These are phyloP conservation scores for Jaculus jaculus DNA, from an alignment of 2,113 vertebrate genomes.

Conservation along the genomic window DNA sequence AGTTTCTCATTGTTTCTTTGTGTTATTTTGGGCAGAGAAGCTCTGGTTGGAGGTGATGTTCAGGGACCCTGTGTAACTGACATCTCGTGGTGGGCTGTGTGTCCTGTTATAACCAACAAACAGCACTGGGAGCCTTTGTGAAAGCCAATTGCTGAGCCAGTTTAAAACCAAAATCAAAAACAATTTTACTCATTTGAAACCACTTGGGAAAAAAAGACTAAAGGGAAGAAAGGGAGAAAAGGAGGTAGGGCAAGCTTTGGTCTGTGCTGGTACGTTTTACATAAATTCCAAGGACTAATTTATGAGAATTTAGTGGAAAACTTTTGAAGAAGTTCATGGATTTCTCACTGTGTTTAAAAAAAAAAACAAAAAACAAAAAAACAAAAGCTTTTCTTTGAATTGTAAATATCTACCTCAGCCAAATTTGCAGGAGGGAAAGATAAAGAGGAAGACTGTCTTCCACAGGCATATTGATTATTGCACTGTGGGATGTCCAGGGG, in stretches of 20 bases:
- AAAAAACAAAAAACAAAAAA: background rate
- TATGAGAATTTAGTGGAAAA: constrained; percentile 1
- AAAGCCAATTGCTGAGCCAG: background rate
- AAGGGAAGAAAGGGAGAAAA: background rate
- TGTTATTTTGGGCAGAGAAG: background rate
- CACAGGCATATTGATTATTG: constrained; percentile 36
- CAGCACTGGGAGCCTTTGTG: background rate
- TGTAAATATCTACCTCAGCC: constrained; percentile 42
- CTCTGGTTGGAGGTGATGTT: background rate
- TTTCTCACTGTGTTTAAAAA: constrained; percentile 44
- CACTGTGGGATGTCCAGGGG: constrained; percentile 43
- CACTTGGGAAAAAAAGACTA: background rate
- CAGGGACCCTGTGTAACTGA: background rate
- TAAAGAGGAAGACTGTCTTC: constrained; percentile 37
- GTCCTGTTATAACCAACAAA: background rate
- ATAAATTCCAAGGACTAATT: background rate
- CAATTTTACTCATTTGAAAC: too few species aligned
- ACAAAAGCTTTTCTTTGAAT: constrained; percentile 37
- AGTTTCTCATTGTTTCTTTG: background rate
- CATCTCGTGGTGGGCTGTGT: background rate
- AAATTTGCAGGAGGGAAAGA: constrained; percentile 17
- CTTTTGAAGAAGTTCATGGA: background rate
- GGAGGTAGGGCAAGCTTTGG: background rate
- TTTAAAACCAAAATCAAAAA: too few species aligned
- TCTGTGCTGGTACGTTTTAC: background rate